Percentiles rank a stretch among this genome's conserved stretches.
phyloP scores from a whole-genome alignment of 2,797 vertebrate genomes.

The Coendou prehensilis region DNA sequence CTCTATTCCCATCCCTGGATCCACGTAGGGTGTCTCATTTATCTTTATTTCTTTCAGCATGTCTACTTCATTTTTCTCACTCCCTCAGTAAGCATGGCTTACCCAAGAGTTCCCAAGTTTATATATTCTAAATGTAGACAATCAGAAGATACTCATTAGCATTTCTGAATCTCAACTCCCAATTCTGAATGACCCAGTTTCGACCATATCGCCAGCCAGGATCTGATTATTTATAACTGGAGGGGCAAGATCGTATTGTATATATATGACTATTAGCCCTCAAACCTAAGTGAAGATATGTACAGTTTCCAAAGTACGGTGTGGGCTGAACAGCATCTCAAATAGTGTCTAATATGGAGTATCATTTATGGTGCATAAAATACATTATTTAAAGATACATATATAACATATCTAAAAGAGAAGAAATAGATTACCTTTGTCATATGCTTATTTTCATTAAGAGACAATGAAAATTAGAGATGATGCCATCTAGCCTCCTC shows the following conservation, averaged over 20 bases:
- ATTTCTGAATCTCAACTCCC: conserved; percentile 31
- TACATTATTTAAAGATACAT: neutral
- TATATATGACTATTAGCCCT: neutral
- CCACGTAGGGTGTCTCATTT: neutral
- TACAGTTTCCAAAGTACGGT: neutral
- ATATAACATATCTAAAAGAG: neutral
- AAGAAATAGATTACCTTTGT: neutral
- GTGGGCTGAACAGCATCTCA: neutral
- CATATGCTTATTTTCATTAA: conserved; percentile 23
- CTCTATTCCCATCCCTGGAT: neutral
- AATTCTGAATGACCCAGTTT: conserved; percentile 28
- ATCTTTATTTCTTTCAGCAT: conserved; percentile 21
- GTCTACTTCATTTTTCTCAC: conserved; percentile 15
- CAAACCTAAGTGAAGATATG: neutral
- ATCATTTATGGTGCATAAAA: neutral
- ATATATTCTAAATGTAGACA: conserved; percentile 51
- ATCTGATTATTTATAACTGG: neutral
- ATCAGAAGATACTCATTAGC: conserved; percentile 15
- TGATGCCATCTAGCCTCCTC: neutral
- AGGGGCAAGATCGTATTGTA: neutral
- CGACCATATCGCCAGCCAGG: neutral
- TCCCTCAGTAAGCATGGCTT: conserved; percentile 2
- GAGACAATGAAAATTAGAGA: neutral
- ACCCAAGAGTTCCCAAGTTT: conserved; percentile 50
- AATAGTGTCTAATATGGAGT: neutral